These are phyloP conservation scores for Cephus pygmeus DNA, from an alignment of 2,888 invertebrate genomes.

Conservation along the genomic window DNA sequence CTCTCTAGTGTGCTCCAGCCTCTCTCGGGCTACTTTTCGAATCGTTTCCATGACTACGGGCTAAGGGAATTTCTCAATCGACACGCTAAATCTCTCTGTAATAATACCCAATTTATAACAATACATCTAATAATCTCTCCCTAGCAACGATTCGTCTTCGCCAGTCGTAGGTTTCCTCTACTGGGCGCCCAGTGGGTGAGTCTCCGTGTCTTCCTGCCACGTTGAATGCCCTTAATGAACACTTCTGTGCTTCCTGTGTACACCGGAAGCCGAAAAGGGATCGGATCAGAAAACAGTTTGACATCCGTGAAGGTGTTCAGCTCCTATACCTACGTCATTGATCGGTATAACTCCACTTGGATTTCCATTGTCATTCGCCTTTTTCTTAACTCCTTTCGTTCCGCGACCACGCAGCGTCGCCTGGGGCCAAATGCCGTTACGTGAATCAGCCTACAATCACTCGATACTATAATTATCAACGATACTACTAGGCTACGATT, in stretches of 20 bases:
- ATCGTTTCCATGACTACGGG: not conserved
- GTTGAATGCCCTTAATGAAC: not conserved
- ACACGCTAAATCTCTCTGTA: not conserved
- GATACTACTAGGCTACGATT: not conserved
- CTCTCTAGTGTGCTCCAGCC: not conserved
- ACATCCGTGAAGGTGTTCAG: not conserved
- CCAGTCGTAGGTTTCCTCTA: not conserved
- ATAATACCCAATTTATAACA: not conserved
- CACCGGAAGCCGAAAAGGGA: not conserved
- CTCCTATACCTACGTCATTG: not conserved
- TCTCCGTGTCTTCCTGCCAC: not conserved
- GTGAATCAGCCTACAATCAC: not conserved
- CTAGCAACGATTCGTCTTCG: not conserved
- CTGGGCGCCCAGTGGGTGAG: not conserved
- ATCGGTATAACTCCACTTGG: not conserved
- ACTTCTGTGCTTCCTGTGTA: not conserved
- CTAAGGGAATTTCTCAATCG: not conserved
- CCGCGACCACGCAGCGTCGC: not conserved
- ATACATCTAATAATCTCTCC: not conserved
- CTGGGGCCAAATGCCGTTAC: not conserved
- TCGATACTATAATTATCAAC: not conserved
- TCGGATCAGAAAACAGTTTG: not conserved
- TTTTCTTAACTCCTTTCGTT: not conserved
- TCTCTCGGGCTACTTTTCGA: not conserved
- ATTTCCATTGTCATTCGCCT: not conserved